Percentiles rank a stretch among this genome's conserved stretches.
These are phyloP conservation scores for Otolemur crassicaudatus DNA, from an alignment of 2,797 vertebrate genomes.

Conservation along the genomic window DNA sequence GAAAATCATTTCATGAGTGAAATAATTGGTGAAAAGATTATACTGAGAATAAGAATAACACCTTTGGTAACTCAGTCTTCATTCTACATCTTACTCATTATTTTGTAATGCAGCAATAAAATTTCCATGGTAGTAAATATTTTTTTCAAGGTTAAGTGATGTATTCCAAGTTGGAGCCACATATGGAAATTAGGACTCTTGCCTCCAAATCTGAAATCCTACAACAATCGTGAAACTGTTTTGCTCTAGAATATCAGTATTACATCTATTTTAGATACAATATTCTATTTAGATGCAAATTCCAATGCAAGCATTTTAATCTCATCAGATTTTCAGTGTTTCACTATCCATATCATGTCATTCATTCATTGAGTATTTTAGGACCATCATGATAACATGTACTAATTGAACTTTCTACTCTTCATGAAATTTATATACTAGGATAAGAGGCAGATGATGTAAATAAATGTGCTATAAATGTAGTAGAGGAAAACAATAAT, in stretches of 20 bases:
- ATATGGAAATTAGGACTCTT: background rate
- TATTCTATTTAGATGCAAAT: background rate
- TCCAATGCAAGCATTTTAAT: background rate
- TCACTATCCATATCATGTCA: background rate
- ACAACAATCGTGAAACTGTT: background rate
- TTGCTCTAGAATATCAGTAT: slow-evolving; percentile 1
- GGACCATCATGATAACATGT: background rate
- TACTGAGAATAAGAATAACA: background rate
- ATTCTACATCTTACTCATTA: background rate
- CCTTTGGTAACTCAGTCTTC: background rate
- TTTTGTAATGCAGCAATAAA: background rate
- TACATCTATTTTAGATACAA: background rate
- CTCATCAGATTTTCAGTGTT: background rate
- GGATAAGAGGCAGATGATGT: background rate
- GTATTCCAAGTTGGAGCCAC: background rate
- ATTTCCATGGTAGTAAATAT: background rate
- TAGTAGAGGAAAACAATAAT: background rate
- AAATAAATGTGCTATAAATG: background rate
- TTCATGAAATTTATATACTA: background rate
- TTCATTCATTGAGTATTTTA: slow-evolving; percentile 7
- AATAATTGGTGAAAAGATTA: background rate
- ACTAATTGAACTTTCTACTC: background rate
- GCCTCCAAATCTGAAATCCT: background rate
- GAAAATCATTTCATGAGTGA: background rate
- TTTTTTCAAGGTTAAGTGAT: background rate